A percentile compares a stretch with the other conserved stretches of the same genome.
Evolutionary conservation across 2,113 vertebrate species (phyloP).

Genomic region (Lepus americanus): DNA sequence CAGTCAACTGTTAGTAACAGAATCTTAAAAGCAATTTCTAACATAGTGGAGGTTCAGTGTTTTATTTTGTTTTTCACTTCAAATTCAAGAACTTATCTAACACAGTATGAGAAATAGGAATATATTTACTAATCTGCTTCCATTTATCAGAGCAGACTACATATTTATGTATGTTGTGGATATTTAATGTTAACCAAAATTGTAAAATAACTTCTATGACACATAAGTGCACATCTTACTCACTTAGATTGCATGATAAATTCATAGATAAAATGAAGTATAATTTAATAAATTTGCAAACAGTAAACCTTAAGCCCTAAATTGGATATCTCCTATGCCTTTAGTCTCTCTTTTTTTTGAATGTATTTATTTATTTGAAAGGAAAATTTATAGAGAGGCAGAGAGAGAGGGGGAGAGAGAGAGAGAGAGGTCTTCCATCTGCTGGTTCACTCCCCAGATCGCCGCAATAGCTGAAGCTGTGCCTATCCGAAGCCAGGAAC

Average conservation of each 20-base stretch:
- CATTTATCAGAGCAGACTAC: not conserved
- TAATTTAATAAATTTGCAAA: not conserved
- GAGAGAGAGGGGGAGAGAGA: no score
- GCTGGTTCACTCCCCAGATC: no score
- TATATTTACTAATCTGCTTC: not conserved
- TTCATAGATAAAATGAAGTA: not conserved
- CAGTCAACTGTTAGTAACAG: not conserved
- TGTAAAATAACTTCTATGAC: not conserved
- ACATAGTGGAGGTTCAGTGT: not conserved
- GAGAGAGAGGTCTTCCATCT: no score
- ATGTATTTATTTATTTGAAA: no score
- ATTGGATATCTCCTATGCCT: not conserved
- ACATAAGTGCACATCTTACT: not conserved
- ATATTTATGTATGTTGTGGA: not conserved
- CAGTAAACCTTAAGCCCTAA: not conserved
- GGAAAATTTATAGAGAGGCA: no score
- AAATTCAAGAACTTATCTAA: not conserved
- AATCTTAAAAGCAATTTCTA: constrained; percentile 37
- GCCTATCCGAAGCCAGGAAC: no score
- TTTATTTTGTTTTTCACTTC: constrained; percentile 38
- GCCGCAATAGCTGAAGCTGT: no score
- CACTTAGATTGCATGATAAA: not conserved
- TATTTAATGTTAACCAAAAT: not conserved
- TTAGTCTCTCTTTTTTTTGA: no score
- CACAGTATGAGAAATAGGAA: not conserved